Base-by-base conservation (phyloP, 1,140 invertebrate species). In the Calycopis cecrops region DNA sequence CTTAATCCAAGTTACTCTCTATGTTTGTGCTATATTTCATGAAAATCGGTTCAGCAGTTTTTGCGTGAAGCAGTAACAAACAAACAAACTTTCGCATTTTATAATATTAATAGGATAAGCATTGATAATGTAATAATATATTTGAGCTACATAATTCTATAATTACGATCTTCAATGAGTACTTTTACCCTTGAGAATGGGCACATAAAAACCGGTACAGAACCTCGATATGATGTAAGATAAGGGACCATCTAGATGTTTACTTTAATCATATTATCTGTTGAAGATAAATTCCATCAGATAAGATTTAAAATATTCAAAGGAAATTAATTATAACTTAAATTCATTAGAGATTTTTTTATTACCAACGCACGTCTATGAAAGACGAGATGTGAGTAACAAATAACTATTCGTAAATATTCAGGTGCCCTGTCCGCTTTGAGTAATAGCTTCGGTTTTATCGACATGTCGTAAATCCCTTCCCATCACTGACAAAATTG, bases 241-340 rank as follows among this genome's bases (percentile, higher is more conserved):
- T 44, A 44, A 44, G 10, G 21, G 21, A 6, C 4, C 40, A 44
- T 44, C 40, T 44, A 44, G 40, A 44, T 44, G 40, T 16, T 44
- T 16, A 44, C 40, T 14, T 44, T 44, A 28, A 44, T 44, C 40
- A 16, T 12, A 9, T 12, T 16, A 44, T 44, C 40, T 44, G 9
- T 44, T 44, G 9, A 9, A 44, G 40, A 44, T 44, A 16, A 16
- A 44, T 44, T 44, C 40, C 14, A 1, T 9, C 3, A 44, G 40
- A 44, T 44, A 16, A 44, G 40, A 44, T 28, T 28, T 6, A 28
- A 44, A 44, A 44, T 44, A 44, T 44, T 16, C 16, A 9, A 17
- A 44, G 40, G 40, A 44, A 44, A 44, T 44, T 44, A 44, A 44
- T 44, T 44, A 16, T 44, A 12, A 44, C 40, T 44, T 44, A 16